These are phyloP conservation scores for Drosophila sulfurigaster DNA, from an alignment of 1,140 invertebrate genomes.

Conservation along the genomic window DNA sequence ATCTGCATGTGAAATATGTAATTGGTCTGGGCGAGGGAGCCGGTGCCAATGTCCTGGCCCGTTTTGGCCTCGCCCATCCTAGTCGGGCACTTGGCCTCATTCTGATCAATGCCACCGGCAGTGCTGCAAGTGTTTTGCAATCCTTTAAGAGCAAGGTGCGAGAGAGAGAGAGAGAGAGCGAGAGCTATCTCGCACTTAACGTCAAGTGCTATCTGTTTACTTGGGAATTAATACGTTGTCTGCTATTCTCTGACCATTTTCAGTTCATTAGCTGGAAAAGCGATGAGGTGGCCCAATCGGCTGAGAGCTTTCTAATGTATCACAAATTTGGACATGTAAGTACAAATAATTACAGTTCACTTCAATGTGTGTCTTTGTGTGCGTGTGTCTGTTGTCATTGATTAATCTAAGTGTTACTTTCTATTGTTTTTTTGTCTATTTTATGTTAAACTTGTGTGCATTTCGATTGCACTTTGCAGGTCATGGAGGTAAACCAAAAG, in stretches of 20 bases:
- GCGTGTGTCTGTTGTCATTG: constrained; percentile 51
- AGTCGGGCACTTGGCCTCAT: constrained; percentile 91
- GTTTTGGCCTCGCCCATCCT: constrained; percentile 93
- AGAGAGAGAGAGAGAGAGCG: constrained; percentile 4
- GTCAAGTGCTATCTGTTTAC: neutral
- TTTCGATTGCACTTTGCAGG: constrained; percentile 63
- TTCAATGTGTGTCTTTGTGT: constrained; percentile 12
- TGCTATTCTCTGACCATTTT: constrained; percentile 35
- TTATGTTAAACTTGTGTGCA: constrained; percentile 61
- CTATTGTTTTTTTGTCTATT: constrained; percentile 75
- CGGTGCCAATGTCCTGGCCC: constrained; percentile 94
- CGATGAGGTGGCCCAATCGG: constrained; percentile 90
- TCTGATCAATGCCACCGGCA: constrained; percentile 95
- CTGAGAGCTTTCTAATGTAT: constrained; percentile 93
- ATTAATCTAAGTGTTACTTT: constrained; percentile 60
- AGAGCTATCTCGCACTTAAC: too few relatives aligned
- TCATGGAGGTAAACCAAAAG: constrained; percentile 71
- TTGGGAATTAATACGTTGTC: neutral
- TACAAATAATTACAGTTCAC: constrained; percentile 60
- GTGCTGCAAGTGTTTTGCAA: constrained; percentile 94
- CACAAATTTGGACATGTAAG: constrained; percentile 97
- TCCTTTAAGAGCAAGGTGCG: constrained; percentile 93
- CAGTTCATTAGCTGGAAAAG: constrained; percentile 92
- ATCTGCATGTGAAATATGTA: constrained; percentile 91
- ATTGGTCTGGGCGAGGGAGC: constrained; percentile 95